Base-by-base conservation (phyloP, 1,140 invertebrate genomes). In the Aphelenchoides avenae region DNA sequence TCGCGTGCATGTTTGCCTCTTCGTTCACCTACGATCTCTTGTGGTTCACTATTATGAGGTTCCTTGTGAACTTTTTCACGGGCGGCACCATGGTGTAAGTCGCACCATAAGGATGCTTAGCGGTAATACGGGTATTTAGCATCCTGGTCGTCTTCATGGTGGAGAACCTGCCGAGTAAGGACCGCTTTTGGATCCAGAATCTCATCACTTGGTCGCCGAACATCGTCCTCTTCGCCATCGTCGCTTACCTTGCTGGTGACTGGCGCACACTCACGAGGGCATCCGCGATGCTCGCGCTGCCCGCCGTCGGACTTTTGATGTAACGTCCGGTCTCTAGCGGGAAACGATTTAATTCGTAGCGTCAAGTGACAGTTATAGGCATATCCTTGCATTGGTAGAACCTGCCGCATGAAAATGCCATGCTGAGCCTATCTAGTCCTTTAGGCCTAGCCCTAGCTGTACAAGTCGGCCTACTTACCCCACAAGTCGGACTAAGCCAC, bases 191-290 rank as follows among this genome's bases (percentile, higher is more conserved):
- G 57, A 59, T 58, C 24, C 34, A 20, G 22, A 58, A 58, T 29
- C 20, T 58, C 30, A 49, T 58, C 18, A 52, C 57, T 1, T 58
- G 57, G 55, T 59, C 57, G 1, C 57, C 57, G 7, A 58, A 58
- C 20, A 63, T 50, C 27, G 39, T 60, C 2, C 18, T 58, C 7
- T 58, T 24, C n/a, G 57, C 56, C 11, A n/a, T 58, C 4, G 33
- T 58, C 30, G 57, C 57, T 2, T 58, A 60, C 22, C 22, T 60
- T n/a, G 22, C 55, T 11, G 15, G 29, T n/a, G 55, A 58, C 31
- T 58, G 57, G 57, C 15, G 55, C 36, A 34, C 26, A 4, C 36
- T 58, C 18, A 26, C 57, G 9, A 30, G 40, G 3, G 22, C 33
- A 6, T 29, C n/a, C 2, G 54, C 59, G 20, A 18, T 39, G 13